These are phyloP conservation scores for Lordiphosa fenestrarum DNA, from an alignment of 2,888 invertebrate genomes.

Conservation along the genomic window DNA sequence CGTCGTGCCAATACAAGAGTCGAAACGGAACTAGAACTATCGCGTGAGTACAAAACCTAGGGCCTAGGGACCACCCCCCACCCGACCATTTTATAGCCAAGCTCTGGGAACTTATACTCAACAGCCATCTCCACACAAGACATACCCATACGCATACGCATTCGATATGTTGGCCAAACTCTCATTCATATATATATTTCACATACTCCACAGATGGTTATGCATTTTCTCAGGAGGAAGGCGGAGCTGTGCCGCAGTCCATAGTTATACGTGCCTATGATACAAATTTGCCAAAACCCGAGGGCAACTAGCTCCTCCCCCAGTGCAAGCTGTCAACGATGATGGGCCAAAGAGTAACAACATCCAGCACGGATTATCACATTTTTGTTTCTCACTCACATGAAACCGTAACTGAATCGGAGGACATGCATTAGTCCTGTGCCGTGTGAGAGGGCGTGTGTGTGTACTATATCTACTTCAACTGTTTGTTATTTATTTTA, in stretches of 20 bases:
- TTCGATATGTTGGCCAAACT: not conserved
- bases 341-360: not conserved
- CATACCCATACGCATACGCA: conserved; percentile 14
- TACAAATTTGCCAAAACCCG: conserved; percentile 92
- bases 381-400: no score
- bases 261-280: conserved; percentile 98
- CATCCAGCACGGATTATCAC: not conserved
- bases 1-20: conserved; percentile 89
- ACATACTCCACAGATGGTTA: conserved; percentile 88
- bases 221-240: conserved; percentile 99
- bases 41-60: conserved; percentile 88
- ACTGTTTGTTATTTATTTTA: conserved; percentile 69
- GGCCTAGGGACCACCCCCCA: not conserved
- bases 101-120: conserved; percentile 4
- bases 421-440: conserved; percentile 11
- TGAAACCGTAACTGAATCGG: no score
- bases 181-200: conserved; percentile 2
- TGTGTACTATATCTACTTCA: conserved; percentile 36
- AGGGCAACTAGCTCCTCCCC: conserved; percentile 82
- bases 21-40: conserved; percentile 93
- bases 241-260: conserved; percentile 95
- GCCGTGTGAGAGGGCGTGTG: no score
- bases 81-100: no score
- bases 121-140: conserved; percentile 26
- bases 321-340: no score